Evolutionary conservation across 2,888 invertebrate genomes (phyloP).

Genomic region (Tetropium fuscum): DNA sequence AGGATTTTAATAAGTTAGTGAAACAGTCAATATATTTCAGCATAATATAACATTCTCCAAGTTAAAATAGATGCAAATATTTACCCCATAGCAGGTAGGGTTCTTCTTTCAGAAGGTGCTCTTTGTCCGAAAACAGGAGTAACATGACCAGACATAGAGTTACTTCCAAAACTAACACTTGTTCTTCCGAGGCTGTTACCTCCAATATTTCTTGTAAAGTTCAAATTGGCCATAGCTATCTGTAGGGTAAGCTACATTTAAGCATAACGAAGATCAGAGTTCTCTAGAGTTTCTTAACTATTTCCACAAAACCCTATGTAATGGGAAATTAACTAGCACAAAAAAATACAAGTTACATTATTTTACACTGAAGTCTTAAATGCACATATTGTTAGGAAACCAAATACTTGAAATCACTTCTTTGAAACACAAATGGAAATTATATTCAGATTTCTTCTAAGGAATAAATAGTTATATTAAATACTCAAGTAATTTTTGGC

Average conservation of each 20-base stretch:
- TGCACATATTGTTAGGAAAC: constrained; percentile 48
- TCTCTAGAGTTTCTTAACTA: constrained; percentile 38
- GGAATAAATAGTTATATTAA: constrained; percentile 51
- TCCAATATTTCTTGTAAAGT: constrained; percentile 91
- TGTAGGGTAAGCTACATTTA: constrained; percentile 54
- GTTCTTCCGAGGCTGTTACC: constrained; percentile 78
- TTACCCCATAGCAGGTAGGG: constrained; percentile 67
- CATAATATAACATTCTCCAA: not conserved
- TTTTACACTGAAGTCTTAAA: constrained; percentile 51
- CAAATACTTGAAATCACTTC: constrained; percentile 47
- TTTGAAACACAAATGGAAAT: constrained; percentile 33
- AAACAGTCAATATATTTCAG: constrained; percentile 11
- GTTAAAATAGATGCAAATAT: constrained; percentile 17
- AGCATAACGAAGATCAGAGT: constrained; percentile 60
- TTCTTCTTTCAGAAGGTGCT: constrained; percentile 83
- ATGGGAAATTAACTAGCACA: constrained; percentile 52
- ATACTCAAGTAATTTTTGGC: constrained; percentile 55
- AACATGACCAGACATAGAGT: constrained; percentile 81
- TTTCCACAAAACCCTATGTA: constrained; percentile 42
- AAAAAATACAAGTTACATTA: constrained; percentile 59
- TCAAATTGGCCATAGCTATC: constrained; percentile 93
- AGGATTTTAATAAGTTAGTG: too few relatives aligned
- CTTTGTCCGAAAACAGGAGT: constrained; percentile 86
- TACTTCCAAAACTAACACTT: constrained; percentile 74
- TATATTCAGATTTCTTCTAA: constrained; percentile 26